Conservation (phyloP, 2,888 invertebrate species). For the Eurytoma californica region DNA sequence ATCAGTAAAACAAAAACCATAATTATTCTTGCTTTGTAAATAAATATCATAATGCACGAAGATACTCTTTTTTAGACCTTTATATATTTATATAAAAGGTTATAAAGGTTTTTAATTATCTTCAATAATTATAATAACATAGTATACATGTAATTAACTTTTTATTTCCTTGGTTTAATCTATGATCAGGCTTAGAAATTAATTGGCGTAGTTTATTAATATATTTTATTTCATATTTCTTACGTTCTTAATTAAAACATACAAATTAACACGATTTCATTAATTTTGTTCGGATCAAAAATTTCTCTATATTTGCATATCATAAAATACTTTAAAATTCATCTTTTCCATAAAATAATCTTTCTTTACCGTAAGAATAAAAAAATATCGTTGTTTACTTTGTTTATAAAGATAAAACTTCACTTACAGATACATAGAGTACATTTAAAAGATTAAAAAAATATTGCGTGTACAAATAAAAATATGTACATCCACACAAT, state of each 20-base stretch:
- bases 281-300: slow-evolving; percentile 44
- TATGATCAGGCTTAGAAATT: background rate
- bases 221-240: slow-evolving; percentile 22
- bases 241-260: slow-evolving; percentile 34
- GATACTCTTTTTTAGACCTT: too few relatives aligned
- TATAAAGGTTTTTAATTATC: too few relatives aligned
- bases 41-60: too few relatives aligned
- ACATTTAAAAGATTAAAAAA: slow-evolving; percentile 26
- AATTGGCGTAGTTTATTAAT: slow-evolving; percentile 5
- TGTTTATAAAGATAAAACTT: background rate
- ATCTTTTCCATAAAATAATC: slow-evolving; percentile 28
- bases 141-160: too few relatives aligned
- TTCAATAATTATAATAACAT: too few relatives aligned
- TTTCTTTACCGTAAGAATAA: slow-evolving; percentile 22
- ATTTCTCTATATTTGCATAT: slow-evolving; percentile 26
- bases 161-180: background rate
- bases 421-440: too few relatives aligned
- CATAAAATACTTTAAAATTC: slow-evolving; percentile 27
- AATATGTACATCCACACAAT: slow-evolving; percentile 45
- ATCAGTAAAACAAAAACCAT: too few relatives aligned
- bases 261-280: slow-evolving; percentile 42
- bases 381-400: slow-evolving; percentile 44
- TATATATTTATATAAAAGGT: too few relatives aligned
- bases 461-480: slow-evolving; percentile 35
- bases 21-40: too few relatives aligned